Base-by-base conservation (phyloP, 2,113 vertebrate genomes). In the Thryonomys swinderianus region DNA sequence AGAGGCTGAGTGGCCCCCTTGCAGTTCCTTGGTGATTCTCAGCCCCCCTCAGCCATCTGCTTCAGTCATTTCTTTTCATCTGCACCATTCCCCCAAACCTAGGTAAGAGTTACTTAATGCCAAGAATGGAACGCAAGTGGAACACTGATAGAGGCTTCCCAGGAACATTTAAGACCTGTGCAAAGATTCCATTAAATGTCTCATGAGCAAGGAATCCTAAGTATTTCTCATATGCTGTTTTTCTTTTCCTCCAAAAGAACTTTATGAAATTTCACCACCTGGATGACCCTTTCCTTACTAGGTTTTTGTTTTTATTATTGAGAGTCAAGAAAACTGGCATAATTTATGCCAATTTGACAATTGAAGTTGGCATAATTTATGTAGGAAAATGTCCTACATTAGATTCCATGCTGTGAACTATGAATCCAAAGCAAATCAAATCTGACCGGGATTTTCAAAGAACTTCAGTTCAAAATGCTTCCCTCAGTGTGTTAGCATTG, bases 31-130 rank as follows among this genome's bases (percentile, higher is more conserved):
- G 27, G 30, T 17, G 51, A 4, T 93, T 85, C 59, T 91, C 51
- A 25, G 17, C 57, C 48, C 83, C 59, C 16, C 9, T 80, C 7
- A 13, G 61, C 78, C 85, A 78, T 30, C 40, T 53, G 40, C 66
- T 20, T 91, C 16, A 64, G 18, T 67, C n/a, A 87, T 91, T 94
- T 78, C 51, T 21, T 85, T 85, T 91, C 76, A 27, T 84, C 80
- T 96, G 61, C 69, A 4, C 74, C 94, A 93, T 93, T 67, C 85
- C 79, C 64, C 45, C 0, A 1, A 93, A 93, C 25, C 45, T 94
- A 67, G 37, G 62, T 86, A 66, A 64, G 40, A 86, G n/a, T 71
- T 81, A 84, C 62, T 94, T 95, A 91, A 69, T 81, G 59, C 48
- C 34, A 34, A 7, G 14, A 87, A 25, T 32, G 79, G 57, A 64